Conservation (phyloP, 2,797 vertebrate species). For the Schizothorax lantsangensis region DNA sequence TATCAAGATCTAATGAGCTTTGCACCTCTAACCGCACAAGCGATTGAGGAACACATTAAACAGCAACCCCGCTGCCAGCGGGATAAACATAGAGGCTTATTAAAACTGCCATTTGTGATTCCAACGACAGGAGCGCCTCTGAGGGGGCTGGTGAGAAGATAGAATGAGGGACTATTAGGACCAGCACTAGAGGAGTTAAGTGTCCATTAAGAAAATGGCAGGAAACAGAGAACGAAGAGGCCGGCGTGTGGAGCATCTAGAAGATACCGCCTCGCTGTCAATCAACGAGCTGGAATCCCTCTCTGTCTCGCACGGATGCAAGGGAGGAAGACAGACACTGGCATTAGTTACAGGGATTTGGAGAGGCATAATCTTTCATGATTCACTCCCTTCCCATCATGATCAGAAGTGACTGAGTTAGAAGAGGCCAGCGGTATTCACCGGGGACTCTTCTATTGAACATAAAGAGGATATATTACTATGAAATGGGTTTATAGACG, state of each 20-base stretch:
- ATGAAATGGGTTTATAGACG: not conserved
- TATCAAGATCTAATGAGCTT: constrained; percentile 48
- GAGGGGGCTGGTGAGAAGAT: constrained; percentile 53
- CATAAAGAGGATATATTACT: not conserved
- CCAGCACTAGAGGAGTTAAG: constrained; percentile 45
- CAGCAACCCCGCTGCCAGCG: constrained; percentile 49
- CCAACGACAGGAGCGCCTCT: not conserved
- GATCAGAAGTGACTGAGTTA: constrained; percentile 19
- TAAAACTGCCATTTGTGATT: constrained; percentile 55
- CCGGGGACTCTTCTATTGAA: not conserved
- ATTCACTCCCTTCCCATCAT: not conserved
- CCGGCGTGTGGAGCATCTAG: not conserved
- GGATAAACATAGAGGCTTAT: constrained; percentile 60
- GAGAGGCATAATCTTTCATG: constrained; percentile 32
- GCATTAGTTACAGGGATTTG: constrained; percentile 39
- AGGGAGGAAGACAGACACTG: not conserved
- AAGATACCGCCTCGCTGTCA: not conserved
- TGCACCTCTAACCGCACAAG: constrained; percentile 24
- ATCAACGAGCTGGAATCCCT: constrained; percentile 11
- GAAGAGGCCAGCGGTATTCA: not conserved
- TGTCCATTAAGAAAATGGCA: constrained; percentile 32
- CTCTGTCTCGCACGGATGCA: not conserved
- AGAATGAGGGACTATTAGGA: constrained; percentile 61
- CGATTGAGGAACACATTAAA: constrained; percentile 23
- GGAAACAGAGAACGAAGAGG: not conserved